Percentiles rank a stretch among this genome's conserved stretches.
These are phyloP conservation scores for Augochlorella aurata DNA, from an alignment of 2,888 invertebrate species.

Conservation along the genomic window DNA sequence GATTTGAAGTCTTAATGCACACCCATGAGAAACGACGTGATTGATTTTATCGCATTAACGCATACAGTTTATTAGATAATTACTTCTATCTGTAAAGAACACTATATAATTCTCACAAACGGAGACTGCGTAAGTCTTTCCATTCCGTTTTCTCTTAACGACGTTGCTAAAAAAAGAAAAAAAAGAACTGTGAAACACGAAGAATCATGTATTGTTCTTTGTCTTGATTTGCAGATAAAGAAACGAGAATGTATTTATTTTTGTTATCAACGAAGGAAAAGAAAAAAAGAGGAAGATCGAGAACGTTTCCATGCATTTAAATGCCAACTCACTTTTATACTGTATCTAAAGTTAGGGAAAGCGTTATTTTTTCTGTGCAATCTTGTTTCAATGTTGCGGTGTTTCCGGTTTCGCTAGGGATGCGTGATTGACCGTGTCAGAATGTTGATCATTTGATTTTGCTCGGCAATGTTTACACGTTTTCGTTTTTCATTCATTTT, in stretches of 20 bases:
- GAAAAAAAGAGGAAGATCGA: constrained; percentile 28
- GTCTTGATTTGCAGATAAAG: constrained; percentile 46
- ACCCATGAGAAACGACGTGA: constrained; percentile 50
- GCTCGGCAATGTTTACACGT: constrained; percentile 21
- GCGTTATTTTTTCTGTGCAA: constrained; percentile 71
- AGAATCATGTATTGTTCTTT: constrained; percentile 52
- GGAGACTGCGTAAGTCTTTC: constrained; percentile 10
- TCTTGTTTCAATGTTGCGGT: constrained; percentile 76
- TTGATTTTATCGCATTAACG: constrained; percentile 55
- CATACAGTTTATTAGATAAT: constrained; percentile 37
- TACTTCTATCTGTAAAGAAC: constrained; percentile 47
- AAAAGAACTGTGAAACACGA: constrained; percentile 30
- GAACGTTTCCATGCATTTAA: constrained; percentile 68
- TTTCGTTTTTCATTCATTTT: background rate
- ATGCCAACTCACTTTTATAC: constrained; percentile 71
- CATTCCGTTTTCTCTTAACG: constrained; percentile 20
- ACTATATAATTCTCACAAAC: constrained; percentile 37
- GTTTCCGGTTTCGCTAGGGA: constrained; percentile 42
- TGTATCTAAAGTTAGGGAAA: constrained; percentile 66
- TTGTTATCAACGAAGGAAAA: constrained; percentile 37
- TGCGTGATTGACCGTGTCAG: constrained; percentile 34
- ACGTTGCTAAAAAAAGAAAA: background rate
- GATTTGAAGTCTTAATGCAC: constrained; percentile 74
- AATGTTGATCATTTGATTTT: constrained; percentile 25
- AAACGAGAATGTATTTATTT: constrained; percentile 56